These are phyloP conservation scores for Galendromus occidentalis DNA, from an alignment of 1,140 invertebrate species.

Conservation along the genomic window DNA sequence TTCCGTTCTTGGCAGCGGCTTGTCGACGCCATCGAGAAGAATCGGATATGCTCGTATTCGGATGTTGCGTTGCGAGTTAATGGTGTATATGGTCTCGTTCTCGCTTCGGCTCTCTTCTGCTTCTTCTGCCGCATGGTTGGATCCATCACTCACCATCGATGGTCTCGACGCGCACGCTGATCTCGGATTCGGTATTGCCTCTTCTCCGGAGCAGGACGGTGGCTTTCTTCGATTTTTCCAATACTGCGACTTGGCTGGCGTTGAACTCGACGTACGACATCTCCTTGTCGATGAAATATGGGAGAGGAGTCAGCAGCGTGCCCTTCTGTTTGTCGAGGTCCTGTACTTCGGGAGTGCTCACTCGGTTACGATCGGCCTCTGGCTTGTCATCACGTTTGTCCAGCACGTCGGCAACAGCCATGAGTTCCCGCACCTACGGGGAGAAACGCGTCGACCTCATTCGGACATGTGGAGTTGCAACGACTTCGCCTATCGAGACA, in stretches of 20 bases:
- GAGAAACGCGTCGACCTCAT: no score
- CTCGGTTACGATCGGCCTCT: not conserved
- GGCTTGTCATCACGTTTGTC: not conserved
- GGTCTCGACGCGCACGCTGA: not conserved
- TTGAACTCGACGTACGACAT: slow-evolving; percentile 3
- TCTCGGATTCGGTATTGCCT: not conserved
- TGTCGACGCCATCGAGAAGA: no score
- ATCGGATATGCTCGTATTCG: no score
- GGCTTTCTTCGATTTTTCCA: not conserved
- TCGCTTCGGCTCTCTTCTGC: no score
- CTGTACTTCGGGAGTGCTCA: not conserved
- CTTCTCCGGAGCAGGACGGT: not conserved
- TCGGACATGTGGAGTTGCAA: no score
- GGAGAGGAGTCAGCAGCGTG: not conserved
- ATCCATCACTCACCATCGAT: slow-evolving; percentile 1
- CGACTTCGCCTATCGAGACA: no score
- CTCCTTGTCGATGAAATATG: not conserved
- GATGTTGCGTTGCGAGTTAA: no score
- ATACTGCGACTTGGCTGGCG: slow-evolving; percentile 1
- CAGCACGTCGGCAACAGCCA: not conserved
- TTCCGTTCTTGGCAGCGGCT: no score
- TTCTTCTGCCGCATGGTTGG: no score
- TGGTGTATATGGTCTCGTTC: no score
- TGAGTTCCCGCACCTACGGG: not conserved
- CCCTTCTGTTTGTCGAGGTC: not conserved